Evolutionary conservation across 2,113 vertebrate genomes (phyloP).

Genomic region (Argyrosomus japonicus): DNA sequence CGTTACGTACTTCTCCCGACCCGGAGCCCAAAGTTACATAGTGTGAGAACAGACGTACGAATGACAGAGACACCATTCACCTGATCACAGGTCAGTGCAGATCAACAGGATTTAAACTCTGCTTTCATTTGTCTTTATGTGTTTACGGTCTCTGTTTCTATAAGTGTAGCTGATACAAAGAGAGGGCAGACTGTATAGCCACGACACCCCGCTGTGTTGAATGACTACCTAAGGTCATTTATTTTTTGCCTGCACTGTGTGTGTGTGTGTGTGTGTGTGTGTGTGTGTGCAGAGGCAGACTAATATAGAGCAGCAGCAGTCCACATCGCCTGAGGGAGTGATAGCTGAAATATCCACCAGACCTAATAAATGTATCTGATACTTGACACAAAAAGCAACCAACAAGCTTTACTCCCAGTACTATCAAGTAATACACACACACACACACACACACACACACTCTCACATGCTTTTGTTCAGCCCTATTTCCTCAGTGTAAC

Average conservation of each 20-base stretch:
- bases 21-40: too few relatives aligned
- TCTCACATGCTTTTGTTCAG: constrained; percentile 18
- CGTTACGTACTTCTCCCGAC: too few relatives aligned
- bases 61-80: too few relatives aligned
- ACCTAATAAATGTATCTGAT: constrained; percentile 45
- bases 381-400: constrained; percentile 15
- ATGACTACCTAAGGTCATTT: constrained; percentile 66
- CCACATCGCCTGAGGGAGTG: constrained; percentile 20
- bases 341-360: constrained; percentile 46
- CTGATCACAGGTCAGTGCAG: too few relatives aligned
- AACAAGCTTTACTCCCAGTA: constrained; percentile 8
- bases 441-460: constrained; percentile 21
- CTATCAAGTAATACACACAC: constrained; percentile 8
- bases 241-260: constrained; percentile 57
- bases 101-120: too few relatives aligned
- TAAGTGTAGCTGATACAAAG: constrained; percentile 23
- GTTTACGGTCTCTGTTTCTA: neutral
- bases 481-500: constrained; percentile 41
- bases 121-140: neutral
- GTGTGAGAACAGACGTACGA: too few relatives aligned
- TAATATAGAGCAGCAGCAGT: constrained; percentile 38
- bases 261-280: constrained; percentile 28
- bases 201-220: constrained; percentile 34
- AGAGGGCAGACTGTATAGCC: constrained; percentile 26
- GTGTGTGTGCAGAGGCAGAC: constrained; percentile 27